Percentiles rank a stretch among this genome's conserved stretches.
Conservation (phyloP, 2,888 invertebrate species). For the Anthrax anthrax region DNA sequence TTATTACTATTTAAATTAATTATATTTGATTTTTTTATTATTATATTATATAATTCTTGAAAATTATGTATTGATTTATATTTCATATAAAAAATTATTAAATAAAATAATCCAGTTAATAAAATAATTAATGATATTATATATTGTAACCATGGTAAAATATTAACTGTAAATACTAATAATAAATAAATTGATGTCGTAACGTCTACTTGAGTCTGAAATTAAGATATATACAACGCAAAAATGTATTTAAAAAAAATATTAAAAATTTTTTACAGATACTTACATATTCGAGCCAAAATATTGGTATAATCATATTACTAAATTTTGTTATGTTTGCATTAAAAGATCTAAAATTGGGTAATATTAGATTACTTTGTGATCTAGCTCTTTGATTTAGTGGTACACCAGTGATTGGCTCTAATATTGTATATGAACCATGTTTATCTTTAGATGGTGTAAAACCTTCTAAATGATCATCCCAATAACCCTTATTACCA, state of each 20-base stretch:
- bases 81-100: conserved; percentile 5
- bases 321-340: conserved; percentile 39
- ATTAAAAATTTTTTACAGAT: background rate
- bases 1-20: no score
- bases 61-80: background rate
- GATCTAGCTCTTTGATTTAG: conserved; percentile 46
- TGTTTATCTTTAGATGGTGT: conserved; percentile 44
- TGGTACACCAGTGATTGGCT: conserved; percentile 54
- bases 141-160: conserved; percentile 38
- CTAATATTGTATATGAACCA: conserved; percentile 48
- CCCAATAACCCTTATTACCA: conserved; percentile 24
- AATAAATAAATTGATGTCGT: conserved; percentile 37
- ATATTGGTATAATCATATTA: conserved; percentile 44
- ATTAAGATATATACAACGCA: conserved; percentile 13
- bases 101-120: conserved; percentile 6
- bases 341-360: conserved; percentile 40
- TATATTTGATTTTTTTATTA: no score
- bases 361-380: conserved; percentile 48
- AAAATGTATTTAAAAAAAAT: background rate
- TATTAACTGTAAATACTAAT: conserved; percentile 38
- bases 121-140: conserved; percentile 14
- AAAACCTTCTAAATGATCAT: conserved; percentile 45
- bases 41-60: background rate
- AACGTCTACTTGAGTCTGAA: conserved; percentile 44
- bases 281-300: conserved; percentile 60